phyloP scores from a whole-genome alignment of 2,113 vertebrate species.

The Oreochromis spilurus region DNA sequence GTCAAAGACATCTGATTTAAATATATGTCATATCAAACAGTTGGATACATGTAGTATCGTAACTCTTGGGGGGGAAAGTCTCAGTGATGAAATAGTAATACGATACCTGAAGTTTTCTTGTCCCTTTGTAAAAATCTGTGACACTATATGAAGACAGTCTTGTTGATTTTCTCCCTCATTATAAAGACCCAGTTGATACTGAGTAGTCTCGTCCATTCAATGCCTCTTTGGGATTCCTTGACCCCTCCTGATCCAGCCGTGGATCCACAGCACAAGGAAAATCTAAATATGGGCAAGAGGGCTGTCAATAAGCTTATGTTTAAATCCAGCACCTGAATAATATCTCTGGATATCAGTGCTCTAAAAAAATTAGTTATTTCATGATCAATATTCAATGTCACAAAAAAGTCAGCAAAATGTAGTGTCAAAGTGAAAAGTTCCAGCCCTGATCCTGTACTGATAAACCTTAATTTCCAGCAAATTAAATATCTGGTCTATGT shows the following conservation, averaged over 20 bases:
- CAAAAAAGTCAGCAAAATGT: not conserved
- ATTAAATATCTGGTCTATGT: not conserved
- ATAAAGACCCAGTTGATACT: not conserved
- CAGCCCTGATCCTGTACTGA: not conserved
- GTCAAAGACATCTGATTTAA: not conserved
- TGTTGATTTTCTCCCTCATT: not conserved
- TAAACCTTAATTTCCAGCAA: not conserved
- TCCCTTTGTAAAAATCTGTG: not conserved
- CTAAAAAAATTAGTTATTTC: not conserved
- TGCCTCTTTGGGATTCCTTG: not conserved
- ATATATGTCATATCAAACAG: not conserved
- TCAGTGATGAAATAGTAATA: not conserved
- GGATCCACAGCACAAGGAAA: not conserved
- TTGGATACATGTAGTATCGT: not conserved
- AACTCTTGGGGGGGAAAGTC: not conserved
- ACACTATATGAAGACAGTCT: not conserved
- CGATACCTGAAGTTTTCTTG: not conserved
- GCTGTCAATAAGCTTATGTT: not conserved
- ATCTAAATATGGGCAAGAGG: not conserved
- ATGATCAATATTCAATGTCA: not conserved
- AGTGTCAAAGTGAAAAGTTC: not conserved
- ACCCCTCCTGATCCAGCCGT: not conserved
- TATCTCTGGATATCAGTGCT: not conserved
- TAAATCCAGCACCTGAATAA: not conserved
- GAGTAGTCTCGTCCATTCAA: too few relatives aligned